Percentiles rank a stretch among this genome's conserved stretches.
Conservation (phyloP, 53 echinoderm and acorn worm genomes). For the Mesocentrotus franciscanus region DNA sequence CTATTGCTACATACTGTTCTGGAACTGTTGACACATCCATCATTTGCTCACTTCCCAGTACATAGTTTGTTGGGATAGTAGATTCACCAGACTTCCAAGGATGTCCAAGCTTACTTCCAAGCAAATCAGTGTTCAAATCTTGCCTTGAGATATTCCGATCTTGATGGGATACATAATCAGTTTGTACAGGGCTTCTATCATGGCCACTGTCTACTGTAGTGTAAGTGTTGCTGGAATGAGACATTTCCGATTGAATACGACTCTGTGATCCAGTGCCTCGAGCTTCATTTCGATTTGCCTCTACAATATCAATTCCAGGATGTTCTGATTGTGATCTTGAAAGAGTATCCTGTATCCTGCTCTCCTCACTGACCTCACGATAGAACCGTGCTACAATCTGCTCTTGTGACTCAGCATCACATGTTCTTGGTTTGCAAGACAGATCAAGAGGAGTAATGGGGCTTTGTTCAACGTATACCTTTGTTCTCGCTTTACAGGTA, state of each 20-base stretch:
- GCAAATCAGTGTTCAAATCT: neutral
- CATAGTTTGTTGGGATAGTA: neutral
- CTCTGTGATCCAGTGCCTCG: neutral
- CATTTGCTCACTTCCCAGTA: neutral
- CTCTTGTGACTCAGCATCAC: conserved; percentile 31
- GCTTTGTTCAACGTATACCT: neutral
- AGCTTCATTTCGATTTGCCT: neutral
- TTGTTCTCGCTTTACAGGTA: conserved; percentile 26
- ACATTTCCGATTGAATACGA: neutral
- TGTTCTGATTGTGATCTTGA: neutral
- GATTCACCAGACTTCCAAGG: neutral
- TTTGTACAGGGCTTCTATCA: neutral
- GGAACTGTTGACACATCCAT: neutral
- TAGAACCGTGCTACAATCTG: neutral
- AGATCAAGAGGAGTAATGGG: conserved; percentile 16
- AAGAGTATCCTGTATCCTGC: neutral
- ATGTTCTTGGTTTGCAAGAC: neutral
- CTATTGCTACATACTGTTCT: neutral
- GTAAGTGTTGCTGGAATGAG: neutral
- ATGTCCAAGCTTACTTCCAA: neutral
- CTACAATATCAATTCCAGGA: neutral
- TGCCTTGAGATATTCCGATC: neutral
- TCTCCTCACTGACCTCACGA: neutral
- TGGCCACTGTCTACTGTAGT: neutral
- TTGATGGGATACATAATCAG: neutral